Evolutionary conservation across 2,888 invertebrate genomes (phyloP), one percentile per base, ranked within the genome.

Genomic region (Euplagia quadripunctaria): DNA sequence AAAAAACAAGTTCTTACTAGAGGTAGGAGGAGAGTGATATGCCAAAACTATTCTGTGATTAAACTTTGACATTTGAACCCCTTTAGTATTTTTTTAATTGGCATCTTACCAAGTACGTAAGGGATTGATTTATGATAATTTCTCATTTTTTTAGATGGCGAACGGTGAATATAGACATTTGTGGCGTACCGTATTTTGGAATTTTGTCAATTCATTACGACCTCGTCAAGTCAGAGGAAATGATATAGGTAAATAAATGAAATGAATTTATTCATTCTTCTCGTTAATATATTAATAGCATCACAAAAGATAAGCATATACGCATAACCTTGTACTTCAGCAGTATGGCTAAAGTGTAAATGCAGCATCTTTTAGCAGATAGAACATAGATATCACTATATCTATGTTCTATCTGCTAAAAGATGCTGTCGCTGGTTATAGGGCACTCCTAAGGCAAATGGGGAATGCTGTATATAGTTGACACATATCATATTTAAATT

Each of bases 141-240:
- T 61, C 12, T 31, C 31, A 31, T 16, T 16, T 55, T 82, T 83
- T 77, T 85, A 93, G 93, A 95, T 96, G 95, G 82, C 94, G 71
- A 89, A 88, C 64, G 93, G 93, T 12, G 89, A 90, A 87, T 83
- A 85, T 71, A 87, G 96, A 75, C 79, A 90, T 77, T 85, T 95
- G 16, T 95, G 91, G 91, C 88, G 91, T 63, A 96, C 96, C 76
- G 96, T 97, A 14, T 90, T 97, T 31, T 95, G 92, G 79, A 97
- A 97, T 88, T 97, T 98, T 82, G 87, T 97, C 3, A 96, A 97
- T 77, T 97, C 97, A 0, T 82, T 97, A 1, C 95, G 90, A 82
- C 95, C 94, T 7, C 89, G 90, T 46, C 93, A 88, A 77, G 89
- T 93, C 55, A 82, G 67, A 68, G 94, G 94, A 69, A 93, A 93